A percentile compares a stretch with the other conserved stretches of the same genome.
Evolutionary conservation across 2,113 vertebrate species (phyloP).

Genomic region (Ctenomys sociabilis): DNA sequence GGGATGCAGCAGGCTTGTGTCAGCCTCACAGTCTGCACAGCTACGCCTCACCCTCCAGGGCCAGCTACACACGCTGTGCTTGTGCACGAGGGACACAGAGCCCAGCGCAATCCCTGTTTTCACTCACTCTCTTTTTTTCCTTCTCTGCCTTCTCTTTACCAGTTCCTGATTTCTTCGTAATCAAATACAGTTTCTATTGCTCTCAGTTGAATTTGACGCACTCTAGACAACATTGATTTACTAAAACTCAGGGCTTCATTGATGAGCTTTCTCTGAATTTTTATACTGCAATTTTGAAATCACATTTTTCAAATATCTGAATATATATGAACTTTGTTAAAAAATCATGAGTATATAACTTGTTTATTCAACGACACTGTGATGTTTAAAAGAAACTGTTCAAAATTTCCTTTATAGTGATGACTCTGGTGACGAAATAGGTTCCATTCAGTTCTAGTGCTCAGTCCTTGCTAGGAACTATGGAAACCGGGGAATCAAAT

Average conservation of each 20-base stretch:
- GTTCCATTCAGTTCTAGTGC: not conserved
- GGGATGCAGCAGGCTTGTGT: not conserved
- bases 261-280: not conserved
- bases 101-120: too few relatives aligned
- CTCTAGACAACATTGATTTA: not conserved
- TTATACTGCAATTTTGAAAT: not conserved
- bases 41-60: not conserved
- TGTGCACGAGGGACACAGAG: rapidly evolving
- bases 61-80: not conserved
- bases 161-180: not conserved
- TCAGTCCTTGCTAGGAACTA: not conserved
- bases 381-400: not conserved
- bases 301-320: not conserved
- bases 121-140: not conserved
- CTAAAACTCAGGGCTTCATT: not conserved
- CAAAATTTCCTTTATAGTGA: not conserved
- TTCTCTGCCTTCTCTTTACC: not conserved
- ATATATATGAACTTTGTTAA: not conserved
- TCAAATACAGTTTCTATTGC: not conserved
- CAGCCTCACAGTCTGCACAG: not conserved
- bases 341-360: not conserved
- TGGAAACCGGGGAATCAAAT: not conserved
- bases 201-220: not conserved
- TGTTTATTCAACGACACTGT: not conserved
- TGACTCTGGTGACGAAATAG: not conserved